Percentiles rank a stretch among this genome's conserved stretches.
These are phyloP conservation scores for Gobio gobio DNA, from an alignment of 2,113 vertebrate genomes.

Conservation along the genomic window DNA sequence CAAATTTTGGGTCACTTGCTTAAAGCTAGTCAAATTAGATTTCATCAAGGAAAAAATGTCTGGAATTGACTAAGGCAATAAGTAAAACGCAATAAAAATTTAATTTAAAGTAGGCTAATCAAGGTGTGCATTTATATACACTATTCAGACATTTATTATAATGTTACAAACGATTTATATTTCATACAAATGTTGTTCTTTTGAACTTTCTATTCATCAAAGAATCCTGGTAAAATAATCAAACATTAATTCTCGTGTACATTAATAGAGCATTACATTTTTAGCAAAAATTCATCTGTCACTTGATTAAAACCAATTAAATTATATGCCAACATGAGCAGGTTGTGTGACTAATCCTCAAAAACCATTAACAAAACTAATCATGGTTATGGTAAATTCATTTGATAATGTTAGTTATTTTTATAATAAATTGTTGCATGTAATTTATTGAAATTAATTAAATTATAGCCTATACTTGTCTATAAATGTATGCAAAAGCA, in stretches of 20 bases:
- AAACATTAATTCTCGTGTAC: no score
- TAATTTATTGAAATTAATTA: background rate
- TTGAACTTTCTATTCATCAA: background rate
- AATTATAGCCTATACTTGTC: background rate
- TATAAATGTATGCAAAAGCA: background rate
- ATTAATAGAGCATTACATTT: background rate
- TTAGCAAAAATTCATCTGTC: slow-evolving; percentile 8
- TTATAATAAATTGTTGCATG: background rate
- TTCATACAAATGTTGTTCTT: background rate
- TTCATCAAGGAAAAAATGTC: background rate
- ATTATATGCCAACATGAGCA: background rate
- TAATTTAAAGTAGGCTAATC: background rate
- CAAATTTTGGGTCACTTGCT: background rate
- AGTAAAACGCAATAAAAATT: background rate
- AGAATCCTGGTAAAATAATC: no score
- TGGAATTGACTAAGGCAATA: background rate
- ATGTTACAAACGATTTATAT: no score
- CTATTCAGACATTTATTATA: no score
- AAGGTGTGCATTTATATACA: background rate
- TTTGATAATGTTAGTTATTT: background rate
- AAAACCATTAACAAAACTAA: background rate
- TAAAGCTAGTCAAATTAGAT: background rate
- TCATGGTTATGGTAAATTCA: background rate
- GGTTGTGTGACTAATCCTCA: background rate
- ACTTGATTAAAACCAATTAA: background rate